These are phyloP conservation scores for Mythimna loreyi DNA, from an alignment of 2,888 invertebrate genomes.

Conservation along the genomic window DNA sequence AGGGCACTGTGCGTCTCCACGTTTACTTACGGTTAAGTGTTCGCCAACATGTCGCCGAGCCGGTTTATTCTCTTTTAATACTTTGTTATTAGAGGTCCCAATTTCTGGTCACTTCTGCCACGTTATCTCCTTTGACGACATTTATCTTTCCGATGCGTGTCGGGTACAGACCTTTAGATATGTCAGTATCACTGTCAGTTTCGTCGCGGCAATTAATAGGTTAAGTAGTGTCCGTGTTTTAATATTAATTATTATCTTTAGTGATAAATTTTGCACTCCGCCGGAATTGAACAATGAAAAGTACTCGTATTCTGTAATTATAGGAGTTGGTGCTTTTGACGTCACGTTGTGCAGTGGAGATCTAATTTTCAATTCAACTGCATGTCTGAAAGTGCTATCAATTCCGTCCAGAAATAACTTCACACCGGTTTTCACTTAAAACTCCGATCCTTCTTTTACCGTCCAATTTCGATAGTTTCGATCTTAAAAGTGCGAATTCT, in stretches of 20 bases:
- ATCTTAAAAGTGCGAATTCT: constrained; percentile 1
- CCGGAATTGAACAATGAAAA: background rate
- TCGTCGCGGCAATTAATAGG: constrained; percentile 47
- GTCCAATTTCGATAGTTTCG: constrained; percentile 5
- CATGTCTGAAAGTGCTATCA: constrained; percentile 2
- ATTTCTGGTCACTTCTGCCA: constrained; percentile 58
- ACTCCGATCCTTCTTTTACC: background rate
- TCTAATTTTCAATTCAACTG: constrained; percentile 9
- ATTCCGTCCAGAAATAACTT: constrained; percentile 18
- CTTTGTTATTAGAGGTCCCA: constrained; percentile 60
- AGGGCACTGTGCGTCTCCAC: constrained; percentile 18
- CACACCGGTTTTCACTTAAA: constrained; percentile 7
- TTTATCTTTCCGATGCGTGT: constrained; percentile 79
- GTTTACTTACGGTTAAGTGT: constrained; percentile 17
- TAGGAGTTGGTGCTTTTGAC: background rate
- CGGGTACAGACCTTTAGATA: constrained; percentile 74
- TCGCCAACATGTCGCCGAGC: constrained; percentile 13
- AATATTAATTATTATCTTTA: constrained; percentile 19
- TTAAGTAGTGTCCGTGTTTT: constrained; percentile 42
- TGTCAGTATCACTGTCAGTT: constrained; percentile 57
- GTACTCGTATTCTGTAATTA: constrained; percentile 16
- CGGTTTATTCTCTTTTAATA: constrained; percentile 34
- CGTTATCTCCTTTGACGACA: constrained; percentile 79
- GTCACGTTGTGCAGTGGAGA: constrained; percentile 8
- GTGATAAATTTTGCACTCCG: constrained; percentile 4